These are phyloP conservation scores for Recurvirostra avosetta DNA, from an alignment of 2,113 vertebrate species.

Conservation along the genomic window DNA sequence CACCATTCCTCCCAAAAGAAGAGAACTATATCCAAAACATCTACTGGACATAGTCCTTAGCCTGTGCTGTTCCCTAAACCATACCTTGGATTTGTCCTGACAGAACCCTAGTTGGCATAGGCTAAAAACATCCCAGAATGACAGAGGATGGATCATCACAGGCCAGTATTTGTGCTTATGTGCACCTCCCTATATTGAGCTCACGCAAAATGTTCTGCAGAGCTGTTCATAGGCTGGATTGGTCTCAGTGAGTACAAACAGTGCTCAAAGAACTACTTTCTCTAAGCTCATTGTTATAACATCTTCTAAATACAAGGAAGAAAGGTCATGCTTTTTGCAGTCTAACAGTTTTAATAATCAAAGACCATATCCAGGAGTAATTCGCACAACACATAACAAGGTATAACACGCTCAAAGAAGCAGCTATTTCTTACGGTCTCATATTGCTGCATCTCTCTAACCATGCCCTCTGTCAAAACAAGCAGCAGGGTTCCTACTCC, in stretches of 20 bases:
- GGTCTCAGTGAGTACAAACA: not conserved
- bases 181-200: not conserved
- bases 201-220: rapidly evolving
- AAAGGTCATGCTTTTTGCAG: not conserved
- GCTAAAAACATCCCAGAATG: not conserved
- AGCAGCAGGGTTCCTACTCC: not conserved
- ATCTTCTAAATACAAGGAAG: not conserved
- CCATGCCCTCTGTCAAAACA: not conserved
- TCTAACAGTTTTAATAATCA: not conserved
- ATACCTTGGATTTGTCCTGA: not conserved
- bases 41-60: not conserved
- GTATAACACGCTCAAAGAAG: not conserved
- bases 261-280: not conserved
- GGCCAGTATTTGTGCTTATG: rapidly evolving
- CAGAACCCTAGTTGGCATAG: not conserved
- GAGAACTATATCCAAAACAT: not conserved
- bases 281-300: not conserved
- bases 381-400: not conserved
- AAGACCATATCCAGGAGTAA: not conserved
- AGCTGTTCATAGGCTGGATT: not conserved
- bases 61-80: not conserved
- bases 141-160: not conserved
- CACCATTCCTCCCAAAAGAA: not conserved
- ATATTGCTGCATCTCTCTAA: not conserved
- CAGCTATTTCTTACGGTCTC: not conserved